Conservation (phyloP, 1,140 invertebrate genomes). For the Chymomyza costata region DNA sequence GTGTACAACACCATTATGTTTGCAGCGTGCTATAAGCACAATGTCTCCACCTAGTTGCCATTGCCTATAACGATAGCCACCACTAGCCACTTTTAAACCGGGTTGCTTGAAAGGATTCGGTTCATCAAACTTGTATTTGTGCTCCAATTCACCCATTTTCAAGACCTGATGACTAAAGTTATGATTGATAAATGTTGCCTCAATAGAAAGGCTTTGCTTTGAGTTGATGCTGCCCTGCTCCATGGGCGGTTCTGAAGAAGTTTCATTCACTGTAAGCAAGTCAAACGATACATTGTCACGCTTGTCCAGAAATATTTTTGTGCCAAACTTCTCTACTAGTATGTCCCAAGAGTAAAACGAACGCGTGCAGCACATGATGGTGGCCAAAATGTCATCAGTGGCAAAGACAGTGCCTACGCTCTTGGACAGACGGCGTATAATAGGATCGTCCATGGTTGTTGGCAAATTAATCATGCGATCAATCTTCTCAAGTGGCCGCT, state of each 20-base stretch:
- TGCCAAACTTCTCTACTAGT: slow-evolving; percentile 96
- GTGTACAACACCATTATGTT: slow-evolving; percentile 96
- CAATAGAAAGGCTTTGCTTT: slow-evolving; percentile 94
- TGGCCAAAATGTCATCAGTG: slow-evolving; percentile 97
- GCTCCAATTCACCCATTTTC: slow-evolving; percentile 81
- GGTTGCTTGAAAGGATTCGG: slow-evolving; percentile 96
- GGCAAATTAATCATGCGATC: slow-evolving; percentile 98
- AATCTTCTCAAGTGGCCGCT: slow-evolving; percentile 92
- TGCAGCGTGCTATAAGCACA: slow-evolving; percentile 92
- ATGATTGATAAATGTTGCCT: slow-evolving; percentile 99
- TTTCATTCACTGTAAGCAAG: slow-evolving; percentile 98
- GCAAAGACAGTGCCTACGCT: slow-evolving; percentile 97
- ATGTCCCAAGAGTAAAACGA: slow-evolving; percentile 99
- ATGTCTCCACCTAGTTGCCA: slow-evolving; percentile 97
- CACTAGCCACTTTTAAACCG: slow-evolving; percentile 93
- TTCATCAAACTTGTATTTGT: slow-evolving; percentile 92
- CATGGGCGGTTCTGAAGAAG: slow-evolving; percentile 96
- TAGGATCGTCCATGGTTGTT: slow-evolving; percentile 98
- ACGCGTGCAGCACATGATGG: slow-evolving; percentile 98
- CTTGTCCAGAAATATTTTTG: slow-evolving; percentile 99
- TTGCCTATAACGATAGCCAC: slow-evolving; percentile 97
- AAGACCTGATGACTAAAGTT: slow-evolving; percentile 99
- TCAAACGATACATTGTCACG: slow-evolving; percentile 98
- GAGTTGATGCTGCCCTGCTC: slow-evolving; percentile 96
- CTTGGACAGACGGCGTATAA: slow-evolving; percentile 95